A percentile compares a stretch with the other conserved stretches of the same genome.
phyloP scores from a whole-genome alignment of 1,140 invertebrate genomes.

The Zaprionus inermis region DNA sequence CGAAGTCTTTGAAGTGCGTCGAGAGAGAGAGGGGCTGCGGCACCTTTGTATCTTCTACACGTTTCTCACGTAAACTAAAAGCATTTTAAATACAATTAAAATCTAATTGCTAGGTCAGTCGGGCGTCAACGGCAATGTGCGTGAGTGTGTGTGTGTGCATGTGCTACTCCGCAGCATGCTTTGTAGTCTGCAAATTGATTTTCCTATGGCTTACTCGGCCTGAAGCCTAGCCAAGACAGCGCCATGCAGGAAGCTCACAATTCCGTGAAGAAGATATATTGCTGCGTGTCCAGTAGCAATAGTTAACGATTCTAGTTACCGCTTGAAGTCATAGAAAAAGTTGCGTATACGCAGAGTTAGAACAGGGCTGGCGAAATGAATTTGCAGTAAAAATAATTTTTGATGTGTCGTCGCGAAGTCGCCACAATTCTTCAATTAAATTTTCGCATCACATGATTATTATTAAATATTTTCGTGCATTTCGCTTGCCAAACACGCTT shows the following conservation, averaged over 20 bases:
- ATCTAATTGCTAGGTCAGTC: constrained; percentile 63
- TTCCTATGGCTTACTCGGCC: constrained; percentile 59
- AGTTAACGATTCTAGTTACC: constrained; percentile 13
- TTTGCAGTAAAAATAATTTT: constrained; percentile 11
- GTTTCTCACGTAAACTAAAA: constrained; percentile 63
- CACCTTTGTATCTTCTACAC: constrained; percentile 17
- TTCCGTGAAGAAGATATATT: constrained; percentile 31
- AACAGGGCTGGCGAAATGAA: constrained; percentile 18
- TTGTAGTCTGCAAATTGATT: constrained; percentile 68
- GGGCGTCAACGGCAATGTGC: too few relatives aligned
- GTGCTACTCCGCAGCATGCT: constrained; percentile 32
- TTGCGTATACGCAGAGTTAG: constrained; percentile 34
- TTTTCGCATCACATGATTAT: constrained; percentile 16
- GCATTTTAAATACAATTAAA: constrained; percentile 81
- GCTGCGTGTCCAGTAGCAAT: constrained; percentile 24
- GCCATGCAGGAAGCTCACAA: neutral
- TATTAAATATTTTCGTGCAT: constrained; percentile 25
- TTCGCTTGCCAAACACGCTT: neutral
- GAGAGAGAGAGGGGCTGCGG: neutral
- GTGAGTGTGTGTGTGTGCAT: constrained; percentile 23
- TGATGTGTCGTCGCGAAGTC: neutral
- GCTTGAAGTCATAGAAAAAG: constrained; percentile 57
- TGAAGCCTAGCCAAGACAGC: constrained; percentile 26
- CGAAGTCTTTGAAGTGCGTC: constrained; percentile 31
- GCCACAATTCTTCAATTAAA: constrained; percentile 1